Evolutionary conservation across 2,113 vertebrate species (phyloP).

Genomic region (Sander lucioperca): DNA sequence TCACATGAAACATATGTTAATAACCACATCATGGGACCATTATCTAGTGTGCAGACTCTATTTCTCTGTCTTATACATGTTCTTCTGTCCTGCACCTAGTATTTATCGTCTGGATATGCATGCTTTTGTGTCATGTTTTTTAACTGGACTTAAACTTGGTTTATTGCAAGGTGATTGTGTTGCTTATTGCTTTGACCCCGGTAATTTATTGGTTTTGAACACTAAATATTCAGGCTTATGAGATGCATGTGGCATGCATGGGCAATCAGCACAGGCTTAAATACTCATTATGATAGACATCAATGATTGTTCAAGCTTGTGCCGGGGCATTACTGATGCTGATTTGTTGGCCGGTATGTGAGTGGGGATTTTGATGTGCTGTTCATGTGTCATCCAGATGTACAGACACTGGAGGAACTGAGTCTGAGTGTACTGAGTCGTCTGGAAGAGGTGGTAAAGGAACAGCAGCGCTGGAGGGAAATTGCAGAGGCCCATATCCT

Average conservation of each 20-base stretch:
- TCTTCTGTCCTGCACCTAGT: no score
- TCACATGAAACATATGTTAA: no score
- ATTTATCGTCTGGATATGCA: no score
- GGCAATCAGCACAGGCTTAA: slow-evolving; percentile 44
- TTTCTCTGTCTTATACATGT: no score
- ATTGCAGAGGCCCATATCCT: slow-evolving; percentile 83
- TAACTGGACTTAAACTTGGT: neutral
- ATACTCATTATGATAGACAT: slow-evolving; percentile 18
- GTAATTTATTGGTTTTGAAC: slow-evolving; percentile 10
- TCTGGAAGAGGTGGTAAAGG: slow-evolving; percentile 84
- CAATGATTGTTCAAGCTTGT: slow-evolving; percentile 10
- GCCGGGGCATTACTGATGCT: slow-evolving; percentile 8
- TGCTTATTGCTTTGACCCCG: slow-evolving; percentile 7
- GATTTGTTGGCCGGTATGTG: slow-evolving; percentile 39
- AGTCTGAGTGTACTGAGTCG: slow-evolving; percentile 83
- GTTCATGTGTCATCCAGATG: slow-evolving; percentile 79
- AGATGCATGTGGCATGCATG: slow-evolving; percentile 12
- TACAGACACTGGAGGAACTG: slow-evolving; percentile 87
- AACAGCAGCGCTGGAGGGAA: slow-evolving; percentile 81
- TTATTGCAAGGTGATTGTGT: slow-evolving; percentile 8
- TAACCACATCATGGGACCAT: no score
- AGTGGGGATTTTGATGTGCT: slow-evolving; percentile 38
- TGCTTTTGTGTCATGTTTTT: neutral
- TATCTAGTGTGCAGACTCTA: no score
- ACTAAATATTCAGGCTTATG: slow-evolving; percentile 13